Conservation (phyloP, 1,140 invertebrate genomes). For the Drosophila mayri region DNA sequence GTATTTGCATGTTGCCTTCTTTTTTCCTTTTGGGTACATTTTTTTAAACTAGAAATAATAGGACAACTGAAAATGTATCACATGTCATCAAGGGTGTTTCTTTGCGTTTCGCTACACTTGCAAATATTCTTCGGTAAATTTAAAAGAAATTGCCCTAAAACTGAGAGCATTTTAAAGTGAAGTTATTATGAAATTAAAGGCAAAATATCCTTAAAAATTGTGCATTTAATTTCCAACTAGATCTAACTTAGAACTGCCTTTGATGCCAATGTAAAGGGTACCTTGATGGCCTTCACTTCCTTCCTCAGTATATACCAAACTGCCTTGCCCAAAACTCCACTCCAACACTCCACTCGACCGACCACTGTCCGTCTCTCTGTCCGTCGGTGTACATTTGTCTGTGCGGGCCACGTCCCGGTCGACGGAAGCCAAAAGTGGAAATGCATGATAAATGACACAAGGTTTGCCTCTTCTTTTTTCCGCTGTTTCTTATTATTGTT, state of each 20-base stretch:
- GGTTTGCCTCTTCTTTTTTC: slow-evolving; percentile 59
- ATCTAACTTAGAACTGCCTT: too few species aligned
- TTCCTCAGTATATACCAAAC: slow-evolving; percentile 35
- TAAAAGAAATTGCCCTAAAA: too few species aligned
- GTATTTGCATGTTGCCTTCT: not conserved
- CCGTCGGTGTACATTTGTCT: slow-evolving; percentile 67
- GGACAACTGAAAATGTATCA: not conserved
- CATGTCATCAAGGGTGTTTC: not conserved
- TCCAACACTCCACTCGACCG: slow-evolving; percentile 23
- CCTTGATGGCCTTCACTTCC: not conserved
- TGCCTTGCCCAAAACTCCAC: slow-evolving; percentile 33
- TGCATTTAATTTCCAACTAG: too few species aligned
- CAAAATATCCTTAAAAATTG: too few species aligned
- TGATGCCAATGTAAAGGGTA: slow-evolving; percentile 6
- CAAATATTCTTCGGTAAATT: too few species aligned
- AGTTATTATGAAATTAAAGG: too few species aligned
- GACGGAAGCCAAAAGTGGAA: slow-evolving; percentile 83
- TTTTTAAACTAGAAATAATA: not conserved
- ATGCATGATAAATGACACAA: slow-evolving; percentile 83
- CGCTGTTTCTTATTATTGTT: slow-evolving; percentile 8
- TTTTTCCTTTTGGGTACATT: not conserved
- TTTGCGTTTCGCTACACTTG: too few species aligned
- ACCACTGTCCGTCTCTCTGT: slow-evolving; percentile 29
- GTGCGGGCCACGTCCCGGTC: slow-evolving; percentile 70
- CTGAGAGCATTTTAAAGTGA: too few species aligned